Evolutionary conservation across 2,888 invertebrate genomes (phyloP), one percentile per base, ranked within the genome.

Genomic region (Drosophila neotestacea): DNA sequence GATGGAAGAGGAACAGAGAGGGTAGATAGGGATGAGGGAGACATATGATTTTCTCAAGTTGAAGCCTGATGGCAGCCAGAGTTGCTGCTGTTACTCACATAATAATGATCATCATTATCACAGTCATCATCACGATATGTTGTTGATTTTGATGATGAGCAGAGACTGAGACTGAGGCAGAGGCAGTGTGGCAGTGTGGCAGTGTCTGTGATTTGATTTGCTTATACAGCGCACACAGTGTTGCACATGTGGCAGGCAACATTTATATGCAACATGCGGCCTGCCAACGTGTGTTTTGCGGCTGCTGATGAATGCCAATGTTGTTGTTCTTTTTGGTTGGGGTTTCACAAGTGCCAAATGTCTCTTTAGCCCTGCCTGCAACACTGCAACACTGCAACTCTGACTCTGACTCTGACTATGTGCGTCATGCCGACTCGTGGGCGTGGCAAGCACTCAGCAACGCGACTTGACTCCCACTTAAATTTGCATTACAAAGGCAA

Each of bases 401-500:
- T 47, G 67, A 32, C 56, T 50, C 47, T 6, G 39, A 65, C 60
- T 64, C 46, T 48, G 61, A 27, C 59, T 50, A 46, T 39, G 46
- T 66, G 55, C 66, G 63, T 75, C 69, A 63, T 56, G 68, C 36
- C 56, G 9, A 46, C 46, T 48, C 54, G 85, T 86, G 63, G 85
- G 85, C 85, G 85, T 85, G 85, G 88, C 85, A 77, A 73, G 73
- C 83, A 84, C 86, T 86, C 81, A 61, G 65, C 75, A 64, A 66
- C 77, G 73, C 81, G 71, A 79, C 86, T 84, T 73, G 84, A 86
- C 88, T 88, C 86, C 86, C 88, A 86, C 86, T 86, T 86, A 80
- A 84, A 87, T 87, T 87, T 87, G 82, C 86, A 87, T 87, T 67
- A 87, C 88, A 87, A 87, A 87, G 86, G 88, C 86, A 77, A 68